These are phyloP conservation scores for Anabas testudineus DNA, from an alignment of 2,797 vertebrate species.

Conservation along the genomic window DNA sequence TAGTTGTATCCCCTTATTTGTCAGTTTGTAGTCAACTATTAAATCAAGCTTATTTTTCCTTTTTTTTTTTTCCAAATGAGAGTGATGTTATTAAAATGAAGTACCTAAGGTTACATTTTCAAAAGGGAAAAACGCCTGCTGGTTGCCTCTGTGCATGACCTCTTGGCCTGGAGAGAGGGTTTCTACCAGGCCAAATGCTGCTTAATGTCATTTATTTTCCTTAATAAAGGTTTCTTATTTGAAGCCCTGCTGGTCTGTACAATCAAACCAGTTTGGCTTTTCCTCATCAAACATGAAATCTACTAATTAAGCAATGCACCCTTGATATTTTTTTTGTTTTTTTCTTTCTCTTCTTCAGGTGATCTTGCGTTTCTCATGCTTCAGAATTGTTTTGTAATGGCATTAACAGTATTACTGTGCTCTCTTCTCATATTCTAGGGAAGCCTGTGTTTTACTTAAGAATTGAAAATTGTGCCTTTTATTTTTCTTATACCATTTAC, in stretches of 20 bases:
- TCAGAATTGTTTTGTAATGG: slow-evolving; percentile 88
- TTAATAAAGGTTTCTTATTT: slow-evolving; percentile 56
- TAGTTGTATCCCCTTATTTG: slow-evolving; percentile 36
- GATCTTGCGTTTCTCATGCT: slow-evolving; percentile 73
- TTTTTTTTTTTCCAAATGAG: slow-evolving; percentile 70
- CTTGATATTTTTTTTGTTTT: no score
- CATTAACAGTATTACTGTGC: slow-evolving; percentile 99
- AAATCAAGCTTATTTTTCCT: slow-evolving; percentile 66
- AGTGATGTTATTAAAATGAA: slow-evolving; percentile 61
- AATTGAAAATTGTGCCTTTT: slow-evolving; percentile 94
- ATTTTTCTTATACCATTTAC: slow-evolving; percentile 91
- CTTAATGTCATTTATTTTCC: slow-evolving; percentile 78
- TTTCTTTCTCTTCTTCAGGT: slow-evolving; percentile 64
- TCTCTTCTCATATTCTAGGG: slow-evolving; percentile 90
- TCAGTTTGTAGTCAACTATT: slow-evolving; percentile 58
- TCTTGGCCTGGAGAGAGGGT: slow-evolving; percentile 67
- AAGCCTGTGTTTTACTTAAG: slow-evolving; percentile 86
- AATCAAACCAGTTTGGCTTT: slow-evolving; percentile 50
- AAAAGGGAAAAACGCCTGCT: slow-evolving; percentile 84
- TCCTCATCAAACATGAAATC: slow-evolving; percentile 62
- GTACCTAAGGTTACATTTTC: slow-evolving; percentile 65
- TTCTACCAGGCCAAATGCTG: slow-evolving; percentile 79
- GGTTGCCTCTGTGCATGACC: slow-evolving; percentile 84
- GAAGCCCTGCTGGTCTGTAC: slow-evolving; percentile 46
- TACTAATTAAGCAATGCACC: slow-evolving; percentile 84